Evolutionary conservation across 1,140 invertebrate species (phyloP).

Genomic region (Lamellibrachia luymesi): DNA sequence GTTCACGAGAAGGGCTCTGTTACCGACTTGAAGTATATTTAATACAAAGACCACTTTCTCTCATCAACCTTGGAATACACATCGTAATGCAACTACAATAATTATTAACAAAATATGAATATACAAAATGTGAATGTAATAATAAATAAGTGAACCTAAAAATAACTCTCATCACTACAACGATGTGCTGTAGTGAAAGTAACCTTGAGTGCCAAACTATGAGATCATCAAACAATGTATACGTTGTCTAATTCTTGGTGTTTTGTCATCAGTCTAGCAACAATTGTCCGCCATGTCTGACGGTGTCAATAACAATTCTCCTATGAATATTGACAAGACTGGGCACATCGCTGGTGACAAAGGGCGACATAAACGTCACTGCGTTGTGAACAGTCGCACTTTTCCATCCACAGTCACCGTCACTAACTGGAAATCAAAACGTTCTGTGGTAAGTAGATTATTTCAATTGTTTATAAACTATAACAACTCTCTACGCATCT

Average conservation of each 20-base stretch:
- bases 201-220: not conserved
- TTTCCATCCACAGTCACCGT: conserved; percentile 26
- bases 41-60: not conserved
- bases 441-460: not conserved
- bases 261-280: not conserved
- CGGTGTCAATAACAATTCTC: not conserved
- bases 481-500: not conserved
- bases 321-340: not conserved
- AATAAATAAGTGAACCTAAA: not conserved
- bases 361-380: not conserved
- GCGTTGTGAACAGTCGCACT: conserved; percentile 20
- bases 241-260: not conserved
- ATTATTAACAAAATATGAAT: not conserved
- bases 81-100: not conserved
- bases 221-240: not conserved
- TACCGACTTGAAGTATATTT: not conserved
- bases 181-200: not conserved
- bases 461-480: not conserved
- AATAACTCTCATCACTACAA: not conserved
- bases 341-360: not conserved
- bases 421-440: conserved; percentile 24
- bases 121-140: not conserved
- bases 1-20: not conserved
- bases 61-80: not conserved
- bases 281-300: not conserved